phyloP scores from a whole-genome alignment of 2,113 vertebrate genomes.

The Myocastor coypus region DNA sequence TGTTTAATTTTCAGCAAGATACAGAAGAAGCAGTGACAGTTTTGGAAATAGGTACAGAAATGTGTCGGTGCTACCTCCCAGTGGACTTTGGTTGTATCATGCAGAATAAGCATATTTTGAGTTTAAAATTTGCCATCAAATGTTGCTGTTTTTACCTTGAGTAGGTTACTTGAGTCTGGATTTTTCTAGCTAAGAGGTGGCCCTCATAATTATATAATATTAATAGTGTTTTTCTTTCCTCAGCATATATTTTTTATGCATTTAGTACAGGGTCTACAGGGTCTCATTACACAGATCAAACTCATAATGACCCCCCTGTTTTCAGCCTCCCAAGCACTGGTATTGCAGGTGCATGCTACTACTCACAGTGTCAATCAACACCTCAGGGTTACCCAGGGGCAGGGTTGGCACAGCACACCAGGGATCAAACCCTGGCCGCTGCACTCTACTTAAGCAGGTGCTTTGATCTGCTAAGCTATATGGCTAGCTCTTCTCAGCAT shows the following conservation, averaged over 20 bases:
- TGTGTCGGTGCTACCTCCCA: slow-evolving; percentile 70
- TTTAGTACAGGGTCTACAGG: no score
- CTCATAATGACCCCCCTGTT: no score
- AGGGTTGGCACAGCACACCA: no score
- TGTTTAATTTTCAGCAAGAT: slow-evolving; percentile 70
- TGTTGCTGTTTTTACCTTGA: slow-evolving; percentile 60
- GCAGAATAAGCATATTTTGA: background rate
- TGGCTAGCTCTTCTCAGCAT: background rate
- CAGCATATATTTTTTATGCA: background rate
- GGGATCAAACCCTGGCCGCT: no score
- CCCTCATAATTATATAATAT: background rate
- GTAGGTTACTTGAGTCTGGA: background rate
- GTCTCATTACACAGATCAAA: no score
- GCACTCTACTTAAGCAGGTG: no score
- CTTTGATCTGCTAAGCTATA: no score
- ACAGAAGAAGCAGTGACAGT: slow-evolving; percentile 81
- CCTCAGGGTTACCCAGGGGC: no score
- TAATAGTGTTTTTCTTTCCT: background rate
- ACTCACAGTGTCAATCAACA: no score
- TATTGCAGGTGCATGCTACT: no score
- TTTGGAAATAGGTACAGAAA: slow-evolving; percentile 49
- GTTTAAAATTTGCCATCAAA: slow-evolving; percentile 64
- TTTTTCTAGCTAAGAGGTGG: background rate
- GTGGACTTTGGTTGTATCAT: slow-evolving; percentile 42
- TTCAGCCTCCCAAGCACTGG: no score